Evolutionary conservation across 2,113 vertebrate species (phyloP), one percentile per base, ranked within the genome.

Genomic region (Thymallus thymallus): DNA sequence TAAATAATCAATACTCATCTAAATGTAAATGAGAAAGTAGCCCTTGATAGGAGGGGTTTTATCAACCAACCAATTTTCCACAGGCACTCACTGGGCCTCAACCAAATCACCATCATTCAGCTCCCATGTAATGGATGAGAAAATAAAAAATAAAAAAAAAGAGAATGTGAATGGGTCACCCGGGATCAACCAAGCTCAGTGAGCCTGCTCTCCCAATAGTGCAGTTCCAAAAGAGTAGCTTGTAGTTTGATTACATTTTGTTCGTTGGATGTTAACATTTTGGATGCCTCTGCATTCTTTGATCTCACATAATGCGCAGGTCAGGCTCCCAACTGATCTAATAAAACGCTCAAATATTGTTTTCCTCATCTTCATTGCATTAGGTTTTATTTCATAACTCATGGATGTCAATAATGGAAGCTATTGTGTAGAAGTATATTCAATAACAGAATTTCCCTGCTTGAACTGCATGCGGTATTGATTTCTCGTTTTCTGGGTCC

Each of bases 1-100:
- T 99, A 99, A 99, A 99, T 99, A 99, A 99, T 99, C 97, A 98
- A 99, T 99, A 99, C 96, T 99, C 97, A 98, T 99, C 97, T 99
- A 99, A 99, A 99, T 99, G 97, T 97, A 99, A 99, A 99, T 99
- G 97, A 98, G 96, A 95, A 96, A 94, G 95, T 92, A 95, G 95
- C 95, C 96, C 95, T 95, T 97, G 96, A 99, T 99, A 99, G 97
- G 95, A 96, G 95, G 94, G 92, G 93, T 97, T 96, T 98, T 98
- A 99, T 98, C 96, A 98, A 96, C 94, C 95, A 98, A 95, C 97
- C 97, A 98, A 99, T 99, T 98, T 98, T 97, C 96, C 94, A 88
- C 93, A 95, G 95, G 95, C 96, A 95, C 93, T 96, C 95, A 95
- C 94, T 96, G 94, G 94, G 95, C 95, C 95, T 95, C 96, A 96